These are phyloP conservation scores for Seriola quinqueradiata DNA, from an alignment of 2,113 vertebrate genomes.

Conservation along the genomic window DNA sequence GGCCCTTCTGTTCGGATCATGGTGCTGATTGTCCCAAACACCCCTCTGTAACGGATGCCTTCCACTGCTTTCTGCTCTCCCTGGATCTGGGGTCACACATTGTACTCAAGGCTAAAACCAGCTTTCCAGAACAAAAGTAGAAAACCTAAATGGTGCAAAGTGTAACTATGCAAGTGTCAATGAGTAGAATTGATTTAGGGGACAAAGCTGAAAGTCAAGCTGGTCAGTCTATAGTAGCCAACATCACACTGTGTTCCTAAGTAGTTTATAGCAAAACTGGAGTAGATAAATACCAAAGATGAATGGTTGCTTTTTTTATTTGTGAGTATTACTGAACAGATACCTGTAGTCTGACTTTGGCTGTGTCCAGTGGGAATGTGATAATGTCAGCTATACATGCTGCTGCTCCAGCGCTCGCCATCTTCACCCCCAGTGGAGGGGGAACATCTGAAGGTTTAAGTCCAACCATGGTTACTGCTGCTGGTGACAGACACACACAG, in stretches of 20 bases:
- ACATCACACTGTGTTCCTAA: neutral
- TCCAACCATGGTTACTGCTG: conserved; percentile 84
- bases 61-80: conserved; percentile 82
- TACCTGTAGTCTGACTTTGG: conserved; percentile 88
- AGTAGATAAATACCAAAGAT: neutral
- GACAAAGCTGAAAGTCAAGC: neutral
- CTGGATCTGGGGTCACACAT: conserved; percentile 85
- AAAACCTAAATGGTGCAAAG: neutral
- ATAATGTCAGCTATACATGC: conserved; percentile 89
- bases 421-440: conserved; percentile 87
- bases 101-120: conserved; percentile 12
- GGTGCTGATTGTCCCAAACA: conserved; percentile 89
- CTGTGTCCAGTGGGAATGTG: conserved; percentile 91
- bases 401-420: conserved; percentile 87
- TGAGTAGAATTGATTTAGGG: neutral
- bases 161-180: neutral
- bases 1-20: conserved; percentile 88
- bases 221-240: conserved; percentile 10
- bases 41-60: conserved; percentile 86
- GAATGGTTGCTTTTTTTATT: neutral
- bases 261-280: neutral
- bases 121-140: neutral
- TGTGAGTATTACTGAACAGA: neutral
- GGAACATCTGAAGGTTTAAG: conserved; percentile 84
- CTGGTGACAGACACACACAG: neutral